These are phyloP conservation scores for Baccha elongata DNA, from an alignment of 2,888 invertebrate genomes.

Conservation along the genomic window DNA sequence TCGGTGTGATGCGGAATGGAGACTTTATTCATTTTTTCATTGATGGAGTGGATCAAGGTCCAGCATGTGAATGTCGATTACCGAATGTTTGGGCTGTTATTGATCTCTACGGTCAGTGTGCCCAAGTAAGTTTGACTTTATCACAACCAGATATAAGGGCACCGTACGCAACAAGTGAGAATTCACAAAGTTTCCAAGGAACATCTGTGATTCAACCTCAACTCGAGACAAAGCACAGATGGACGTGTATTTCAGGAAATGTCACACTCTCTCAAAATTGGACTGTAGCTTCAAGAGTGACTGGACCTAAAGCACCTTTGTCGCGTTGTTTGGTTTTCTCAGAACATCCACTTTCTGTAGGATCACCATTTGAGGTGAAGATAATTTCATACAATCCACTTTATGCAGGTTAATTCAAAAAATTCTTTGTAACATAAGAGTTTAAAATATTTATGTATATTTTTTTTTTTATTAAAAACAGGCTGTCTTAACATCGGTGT, in stretches of 20 bases:
- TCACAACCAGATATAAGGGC: conserved; percentile 79
- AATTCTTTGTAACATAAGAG: background rate
- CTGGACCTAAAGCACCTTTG: conserved; percentile 79
- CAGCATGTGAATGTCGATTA: conserved; percentile 91
- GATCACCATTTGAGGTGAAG: conserved; percentile 82
- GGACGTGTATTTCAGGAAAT: conserved; percentile 82
- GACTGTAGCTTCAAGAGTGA: conserved; percentile 81
- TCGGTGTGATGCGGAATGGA: conserved; percentile 93
- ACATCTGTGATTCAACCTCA: conserved; percentile 84
- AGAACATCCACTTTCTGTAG: conserved; percentile 80
- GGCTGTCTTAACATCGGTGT: conserved; percentile 92
- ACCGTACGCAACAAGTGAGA: conserved; percentile 83
- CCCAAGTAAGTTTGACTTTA: conserved; percentile 88
- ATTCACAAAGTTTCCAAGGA: conserved; percentile 84
- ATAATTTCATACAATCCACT: conserved; percentile 81
- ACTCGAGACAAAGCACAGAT: conserved; percentile 82
- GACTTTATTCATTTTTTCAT: conserved; percentile 94
- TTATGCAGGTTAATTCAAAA: conserved; percentile 79
- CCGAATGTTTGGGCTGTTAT: conserved; percentile 95
- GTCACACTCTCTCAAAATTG: conserved; percentile 81
- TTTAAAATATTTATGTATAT: no score
- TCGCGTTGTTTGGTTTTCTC: conserved; percentile 82
- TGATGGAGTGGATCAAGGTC: conserved; percentile 93
- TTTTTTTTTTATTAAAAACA: background rate
- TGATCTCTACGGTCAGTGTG: conserved; percentile 96